phyloP scores from a whole-genome alignment of 1,140 invertebrate genomes.

The Theocolax elegans region DNA sequence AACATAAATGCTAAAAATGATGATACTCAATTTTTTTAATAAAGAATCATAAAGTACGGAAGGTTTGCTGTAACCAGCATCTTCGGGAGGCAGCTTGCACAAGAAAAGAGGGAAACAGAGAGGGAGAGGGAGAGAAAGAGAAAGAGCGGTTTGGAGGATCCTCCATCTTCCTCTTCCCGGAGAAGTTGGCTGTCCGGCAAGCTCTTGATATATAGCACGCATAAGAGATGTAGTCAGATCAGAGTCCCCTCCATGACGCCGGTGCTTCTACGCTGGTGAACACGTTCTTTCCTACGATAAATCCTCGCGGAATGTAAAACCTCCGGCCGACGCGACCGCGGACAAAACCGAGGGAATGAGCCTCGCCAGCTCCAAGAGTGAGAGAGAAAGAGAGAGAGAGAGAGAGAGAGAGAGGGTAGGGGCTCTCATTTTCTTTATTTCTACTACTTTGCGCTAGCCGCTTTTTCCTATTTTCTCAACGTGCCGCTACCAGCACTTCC shows the following conservation, averaged over 20 bases:
- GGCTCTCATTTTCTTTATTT: slow-evolving; percentile 1
- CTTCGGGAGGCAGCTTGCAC: too few species aligned
- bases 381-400: too few species aligned
- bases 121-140: too few species aligned
- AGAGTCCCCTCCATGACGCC: slow-evolving; percentile 58
- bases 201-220: slow-evolving; percentile 57
- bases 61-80: too few species aligned
- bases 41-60: too few species aligned
- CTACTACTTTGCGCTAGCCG: neutral
- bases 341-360: slow-evolving; percentile 16
- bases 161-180: too few species aligned
- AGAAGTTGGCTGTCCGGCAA: slow-evolving; percentile 11
- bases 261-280: slow-evolving; percentile 54
- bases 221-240: slow-evolving; percentile 60
- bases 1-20: too few species aligned
- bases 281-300: slow-evolving; percentile 62
- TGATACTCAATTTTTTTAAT: too few species aligned
- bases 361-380: neutral
- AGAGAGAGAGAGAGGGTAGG: neutral
- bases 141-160: too few species aligned
- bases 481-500: too few species aligned
- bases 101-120: too few species aligned
- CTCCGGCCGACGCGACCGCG: slow-evolving; percentile 40
- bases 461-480: too few species aligned
- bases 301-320: slow-evolving; percentile 58